These are phyloP conservation scores for Sebastes schlegelii DNA, from an alignment of 2,113 vertebrate species.

Conservation along the genomic window DNA sequence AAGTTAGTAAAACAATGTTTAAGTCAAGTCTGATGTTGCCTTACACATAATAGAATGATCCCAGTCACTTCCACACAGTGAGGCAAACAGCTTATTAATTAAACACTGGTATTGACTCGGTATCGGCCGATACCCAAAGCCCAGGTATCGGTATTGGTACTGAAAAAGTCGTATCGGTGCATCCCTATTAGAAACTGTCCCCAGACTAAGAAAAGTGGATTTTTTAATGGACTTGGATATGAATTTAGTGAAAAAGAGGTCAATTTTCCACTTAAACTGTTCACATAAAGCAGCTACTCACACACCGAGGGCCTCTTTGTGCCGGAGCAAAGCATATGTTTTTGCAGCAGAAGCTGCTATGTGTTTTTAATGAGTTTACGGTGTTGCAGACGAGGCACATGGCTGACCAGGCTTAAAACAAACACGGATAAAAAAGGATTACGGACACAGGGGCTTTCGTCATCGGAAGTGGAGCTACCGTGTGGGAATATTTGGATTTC, in stretches of 20 bases:
- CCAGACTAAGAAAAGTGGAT: slow-evolving; percentile 8
- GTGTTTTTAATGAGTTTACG: slow-evolving; percentile 62
- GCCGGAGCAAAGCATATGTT: slow-evolving; percentile 16
- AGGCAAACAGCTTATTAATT: too few relatives aligned
- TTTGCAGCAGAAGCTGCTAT: slow-evolving; percentile 38
- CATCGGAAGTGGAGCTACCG: slow-evolving; percentile 50
- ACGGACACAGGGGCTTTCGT: slow-evolving; percentile 53
- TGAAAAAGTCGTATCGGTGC: too few relatives aligned
- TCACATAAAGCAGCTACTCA: slow-evolving; percentile 20
- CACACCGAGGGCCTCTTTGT: neutral
- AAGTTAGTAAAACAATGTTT: too few relatives aligned
- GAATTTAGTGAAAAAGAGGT: neutral
- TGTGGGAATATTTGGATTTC: slow-evolving; percentile 77
- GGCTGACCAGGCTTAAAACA: slow-evolving; percentile 71
- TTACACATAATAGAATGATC: too few relatives aligned
- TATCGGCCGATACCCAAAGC: too few relatives aligned
- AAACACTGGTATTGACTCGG: too few relatives aligned
- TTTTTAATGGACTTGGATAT: slow-evolving; percentile 20
- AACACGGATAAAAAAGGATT: slow-evolving; percentile 77
- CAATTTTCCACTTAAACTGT: slow-evolving; percentile 8
- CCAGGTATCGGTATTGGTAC: too few relatives aligned
- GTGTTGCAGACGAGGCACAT: slow-evolving; percentile 57
- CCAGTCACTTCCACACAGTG: too few relatives aligned
- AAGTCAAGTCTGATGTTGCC: too few relatives aligned
- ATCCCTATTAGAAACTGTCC: neutral